Percentiles rank a stretch among this genome's conserved stretches.
Conservation (phyloP, 2,888 invertebrate species). For the Cerceris rybyensis region DNA sequence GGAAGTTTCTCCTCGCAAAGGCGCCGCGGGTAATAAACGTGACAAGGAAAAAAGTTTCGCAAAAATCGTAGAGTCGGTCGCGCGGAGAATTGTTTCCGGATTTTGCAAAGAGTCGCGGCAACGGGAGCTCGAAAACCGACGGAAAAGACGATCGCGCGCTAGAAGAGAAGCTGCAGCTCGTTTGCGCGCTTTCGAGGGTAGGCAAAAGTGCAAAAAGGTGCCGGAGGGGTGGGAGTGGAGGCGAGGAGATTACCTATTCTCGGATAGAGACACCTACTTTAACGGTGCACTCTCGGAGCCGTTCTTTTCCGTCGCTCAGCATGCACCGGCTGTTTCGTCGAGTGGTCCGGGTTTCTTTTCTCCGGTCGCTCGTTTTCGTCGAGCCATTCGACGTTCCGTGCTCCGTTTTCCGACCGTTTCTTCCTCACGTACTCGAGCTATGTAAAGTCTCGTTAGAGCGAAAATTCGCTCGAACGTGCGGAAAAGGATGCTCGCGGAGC, state of each 20-base stretch:
- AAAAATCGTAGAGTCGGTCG: too few species aligned
- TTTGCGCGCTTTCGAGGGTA: constrained; percentile 9
- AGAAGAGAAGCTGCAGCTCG: neutral
- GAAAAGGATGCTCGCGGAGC: constrained; percentile 32
- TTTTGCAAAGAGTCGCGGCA: neutral
- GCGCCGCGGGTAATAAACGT: too few species aligned
- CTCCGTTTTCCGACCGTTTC: constrained; percentile 60
- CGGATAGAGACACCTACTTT: constrained; percentile 22
- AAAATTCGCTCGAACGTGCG: constrained; percentile 59
- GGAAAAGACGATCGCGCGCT: constrained; percentile 1
- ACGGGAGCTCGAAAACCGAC: neutral
- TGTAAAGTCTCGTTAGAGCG: constrained; percentile 69
- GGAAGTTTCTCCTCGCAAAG: too few species aligned
- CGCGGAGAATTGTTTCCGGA: neutral
- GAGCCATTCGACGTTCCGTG: constrained; percentile 8
- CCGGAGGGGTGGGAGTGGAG: neutral
- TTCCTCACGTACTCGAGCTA: constrained; percentile 68
- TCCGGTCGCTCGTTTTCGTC: constrained; percentile 13
- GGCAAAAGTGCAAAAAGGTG: neutral
- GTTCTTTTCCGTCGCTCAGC: constrained; percentile 30
- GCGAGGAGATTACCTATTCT: constrained; percentile 34
- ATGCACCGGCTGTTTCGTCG: constrained; percentile 39
- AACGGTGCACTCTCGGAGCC: constrained; percentile 12
- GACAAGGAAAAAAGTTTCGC: too few species aligned
- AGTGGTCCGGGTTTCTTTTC: constrained; percentile 32